Conservation (phyloP, 2,888 invertebrate genomes). For the Hyles lineata region DNA sequence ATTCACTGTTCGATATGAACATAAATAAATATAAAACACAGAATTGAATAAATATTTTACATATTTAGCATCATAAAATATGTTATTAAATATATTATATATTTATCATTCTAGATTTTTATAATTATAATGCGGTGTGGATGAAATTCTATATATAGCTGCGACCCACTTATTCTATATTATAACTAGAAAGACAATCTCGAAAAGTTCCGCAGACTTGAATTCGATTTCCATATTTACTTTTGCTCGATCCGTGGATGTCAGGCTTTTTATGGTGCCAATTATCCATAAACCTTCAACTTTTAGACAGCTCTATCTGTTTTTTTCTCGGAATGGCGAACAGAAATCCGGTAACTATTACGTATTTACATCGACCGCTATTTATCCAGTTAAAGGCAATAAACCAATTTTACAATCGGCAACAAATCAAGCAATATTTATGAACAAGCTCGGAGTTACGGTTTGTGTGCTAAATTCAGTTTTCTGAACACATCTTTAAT, state of each 20-base stretch:
- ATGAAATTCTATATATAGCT: not conserved
- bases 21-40: not conserved
- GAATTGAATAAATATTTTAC: no score
- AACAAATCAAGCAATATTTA: constrained; percentile 21
- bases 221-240: constrained; percentile 1
- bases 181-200: constrained; percentile 9
- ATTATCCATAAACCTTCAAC: constrained; percentile 7
- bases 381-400: constrained; percentile 25
- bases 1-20: not conserved
- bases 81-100: no score
- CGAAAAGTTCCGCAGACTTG: not conserved
- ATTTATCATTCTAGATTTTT: not conserved
- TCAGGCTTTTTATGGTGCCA: not conserved
- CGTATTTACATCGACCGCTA: constrained; percentile 19
- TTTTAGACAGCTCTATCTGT: not conserved
- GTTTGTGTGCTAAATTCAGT: constrained; percentile 19
- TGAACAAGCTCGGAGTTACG: constrained; percentile 14
- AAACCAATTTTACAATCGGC: constrained; percentile 25
- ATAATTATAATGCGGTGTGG: not conserved
- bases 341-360: constrained; percentile 19
- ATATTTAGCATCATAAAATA: no score
- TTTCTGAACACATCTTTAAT: constrained; percentile 17
- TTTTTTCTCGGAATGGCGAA: not conserved
- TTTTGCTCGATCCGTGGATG: not conserved
- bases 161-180: not conserved